Percentiles rank a stretch among this genome's conserved stretches.
phyloP scores from a whole-genome alignment of 2,113 vertebrate genomes.

The Cochlearius cochlearius region DNA sequence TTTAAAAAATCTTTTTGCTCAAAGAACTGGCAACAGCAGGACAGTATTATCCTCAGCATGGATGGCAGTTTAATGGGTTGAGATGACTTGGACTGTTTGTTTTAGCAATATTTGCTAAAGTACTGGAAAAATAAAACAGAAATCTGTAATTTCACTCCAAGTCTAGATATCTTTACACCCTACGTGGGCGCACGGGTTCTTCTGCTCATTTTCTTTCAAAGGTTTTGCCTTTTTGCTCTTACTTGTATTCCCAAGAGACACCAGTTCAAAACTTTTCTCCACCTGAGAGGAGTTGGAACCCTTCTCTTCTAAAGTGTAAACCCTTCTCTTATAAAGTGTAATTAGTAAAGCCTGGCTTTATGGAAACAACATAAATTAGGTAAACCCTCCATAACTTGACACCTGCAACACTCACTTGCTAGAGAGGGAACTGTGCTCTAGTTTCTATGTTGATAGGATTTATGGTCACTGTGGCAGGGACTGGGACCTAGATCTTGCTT shows the following conservation, averaged over 20 bases:
- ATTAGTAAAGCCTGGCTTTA: background rate
- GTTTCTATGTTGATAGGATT: background rate
- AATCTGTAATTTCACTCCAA: background rate
- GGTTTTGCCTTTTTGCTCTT: background rate
- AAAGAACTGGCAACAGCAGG: background rate
- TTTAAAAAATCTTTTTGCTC: background rate
- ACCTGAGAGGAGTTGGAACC: background rate
- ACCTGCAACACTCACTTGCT: background rate
- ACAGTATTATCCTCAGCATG: background rate
- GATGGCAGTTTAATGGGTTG: background rate
- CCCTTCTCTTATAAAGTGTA: too few relatives aligned
- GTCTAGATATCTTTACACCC: background rate
- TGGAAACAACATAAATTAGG: background rate
- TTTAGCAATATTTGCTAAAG: background rate
- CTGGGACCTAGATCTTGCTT: background rate
- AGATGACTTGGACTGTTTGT: background rate
- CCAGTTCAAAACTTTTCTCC: background rate
- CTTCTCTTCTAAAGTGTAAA: too few relatives aligned
- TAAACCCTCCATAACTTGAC: background rate
- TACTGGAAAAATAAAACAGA: background rate
- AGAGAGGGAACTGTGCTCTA: background rate
- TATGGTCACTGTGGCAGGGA: background rate
- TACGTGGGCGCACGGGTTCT: background rate
- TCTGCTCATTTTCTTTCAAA: background rate
- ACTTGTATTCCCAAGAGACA: background rate